Percentiles rank a stretch among this genome's conserved stretches.
phyloP scores from a whole-genome alignment of 1,140 invertebrate species.

The Bombus polaris region DNA sequence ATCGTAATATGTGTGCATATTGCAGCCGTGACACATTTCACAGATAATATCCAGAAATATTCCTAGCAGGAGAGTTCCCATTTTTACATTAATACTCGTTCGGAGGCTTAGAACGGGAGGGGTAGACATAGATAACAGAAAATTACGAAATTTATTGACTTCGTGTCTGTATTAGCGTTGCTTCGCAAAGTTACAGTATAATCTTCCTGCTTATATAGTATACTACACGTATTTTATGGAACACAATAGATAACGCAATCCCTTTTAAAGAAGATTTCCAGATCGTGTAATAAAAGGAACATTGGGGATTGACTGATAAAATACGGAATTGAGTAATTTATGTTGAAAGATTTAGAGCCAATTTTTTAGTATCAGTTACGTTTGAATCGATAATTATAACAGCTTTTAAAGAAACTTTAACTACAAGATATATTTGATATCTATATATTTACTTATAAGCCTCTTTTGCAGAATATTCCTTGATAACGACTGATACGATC shows the following conservation, averaged over 20 bases:
- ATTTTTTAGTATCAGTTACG: background rate
- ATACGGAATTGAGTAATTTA: background rate
- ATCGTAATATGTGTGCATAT: conserved; percentile 24
- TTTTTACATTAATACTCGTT: conserved; percentile 61
- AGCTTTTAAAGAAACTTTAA: too few species aligned
- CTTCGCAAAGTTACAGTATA: conserved; percentile 48
- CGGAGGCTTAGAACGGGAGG: conserved; percentile 36
- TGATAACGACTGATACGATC: background rate
- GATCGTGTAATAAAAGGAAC: conserved; percentile 4
- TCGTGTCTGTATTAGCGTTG: conserved; percentile 10
- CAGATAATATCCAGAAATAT: conserved; percentile 56
- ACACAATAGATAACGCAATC: conserved; percentile 18
- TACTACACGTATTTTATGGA: conserved; percentile 30
- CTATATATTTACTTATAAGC: too few species aligned
- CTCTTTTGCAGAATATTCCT: background rate
- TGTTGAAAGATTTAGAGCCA: background rate
- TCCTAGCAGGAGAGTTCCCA: conserved; percentile 1
- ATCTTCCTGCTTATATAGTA: conserved; percentile 54
- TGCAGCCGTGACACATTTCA: conserved; percentile 34
- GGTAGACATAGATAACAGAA: conserved; percentile 46
- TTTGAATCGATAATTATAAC: too few species aligned
- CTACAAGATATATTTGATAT: too few species aligned
- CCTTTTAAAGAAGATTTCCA: background rate
- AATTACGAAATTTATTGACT: conserved; percentile 67
- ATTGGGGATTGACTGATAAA: background rate